Percentiles rank a stretch among this genome's conserved stretches.
phyloP scores from a whole-genome alignment of 2,113 vertebrate genomes.

The Cercocebus atys region DNA sequence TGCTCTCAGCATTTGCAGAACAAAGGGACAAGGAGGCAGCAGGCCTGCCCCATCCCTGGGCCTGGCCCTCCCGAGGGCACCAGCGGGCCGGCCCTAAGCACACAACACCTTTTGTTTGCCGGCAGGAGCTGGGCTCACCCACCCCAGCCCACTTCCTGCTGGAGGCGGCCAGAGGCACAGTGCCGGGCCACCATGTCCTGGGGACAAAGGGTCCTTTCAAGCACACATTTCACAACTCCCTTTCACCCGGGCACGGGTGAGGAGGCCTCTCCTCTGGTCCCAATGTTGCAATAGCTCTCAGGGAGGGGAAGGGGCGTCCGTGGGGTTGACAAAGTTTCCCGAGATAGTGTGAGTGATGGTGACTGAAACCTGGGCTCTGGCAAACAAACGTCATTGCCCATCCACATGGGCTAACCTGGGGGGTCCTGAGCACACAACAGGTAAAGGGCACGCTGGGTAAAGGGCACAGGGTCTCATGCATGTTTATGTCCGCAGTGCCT shows the following conservation, averaged over 20 bases:
- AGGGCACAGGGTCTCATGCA: fast-evolving
- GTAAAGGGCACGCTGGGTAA: fast-evolving
- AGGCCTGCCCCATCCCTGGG: fast-evolving
- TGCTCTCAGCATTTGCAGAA: fast-evolving
- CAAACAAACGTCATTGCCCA: fast-evolving
- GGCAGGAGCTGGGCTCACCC: slow-evolving; percentile 8
- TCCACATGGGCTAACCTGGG: fast-evolving
- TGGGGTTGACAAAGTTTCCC: fast-evolving
- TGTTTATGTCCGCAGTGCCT: fast-evolving
- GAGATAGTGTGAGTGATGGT: fast-evolving
- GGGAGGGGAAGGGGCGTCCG: fast-evolving
- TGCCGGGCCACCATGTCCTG: slow-evolving; percentile 59
- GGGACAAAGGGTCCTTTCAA: slow-evolving; percentile 87
- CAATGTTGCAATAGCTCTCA: fast-evolving
- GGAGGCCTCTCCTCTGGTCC: slow-evolving; percentile 67
- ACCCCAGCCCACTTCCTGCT: slow-evolving; percentile 77
- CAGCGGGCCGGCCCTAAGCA: not conserved
- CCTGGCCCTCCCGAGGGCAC: slow-evolving; percentile 31
- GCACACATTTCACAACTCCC: slow-evolving; percentile 75
- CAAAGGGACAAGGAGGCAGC: fast-evolving
- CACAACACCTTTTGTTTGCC: slow-evolving; percentile 53
- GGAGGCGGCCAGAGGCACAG: slow-evolving; percentile 71
- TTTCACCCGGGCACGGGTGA: slow-evolving; percentile 76
- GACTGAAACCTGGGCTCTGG: fast-evolving
- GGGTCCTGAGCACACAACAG: fast-evolving